Conservation (phyloP, 1,140 invertebrate species). For the Archegozetes longisetosus region DNA sequence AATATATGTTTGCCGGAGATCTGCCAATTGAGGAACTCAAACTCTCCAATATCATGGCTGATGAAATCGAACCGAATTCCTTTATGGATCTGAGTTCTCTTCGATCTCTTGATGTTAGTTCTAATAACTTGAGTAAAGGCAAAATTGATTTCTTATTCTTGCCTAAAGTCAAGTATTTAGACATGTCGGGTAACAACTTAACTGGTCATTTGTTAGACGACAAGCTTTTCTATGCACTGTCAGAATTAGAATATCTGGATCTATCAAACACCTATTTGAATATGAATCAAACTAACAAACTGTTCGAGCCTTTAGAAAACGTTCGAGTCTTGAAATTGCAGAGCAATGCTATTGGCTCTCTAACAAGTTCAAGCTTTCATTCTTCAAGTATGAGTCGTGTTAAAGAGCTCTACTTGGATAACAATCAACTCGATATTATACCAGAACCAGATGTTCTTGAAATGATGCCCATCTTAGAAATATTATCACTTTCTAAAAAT, state of each 20-base stretch:
- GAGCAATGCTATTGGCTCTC: constrained; percentile 43
- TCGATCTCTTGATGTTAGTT: constrained; percentile 48
- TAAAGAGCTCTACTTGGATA: constrained; percentile 51
- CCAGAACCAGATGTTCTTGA: constrained; percentile 52
- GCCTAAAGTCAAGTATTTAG: constrained; percentile 8
- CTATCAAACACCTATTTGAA: constrained; percentile 11
- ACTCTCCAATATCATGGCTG: constrained; percentile 42
- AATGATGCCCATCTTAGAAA: constrained; percentile 50
- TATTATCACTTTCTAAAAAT: constrained; percentile 26
- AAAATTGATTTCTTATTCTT: constrained; percentile 19
- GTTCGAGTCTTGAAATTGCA: constrained; percentile 50
- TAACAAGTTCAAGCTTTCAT: constrained; percentile 32
- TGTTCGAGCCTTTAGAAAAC: constrained; percentile 38
- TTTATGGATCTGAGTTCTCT: constrained; percentile 46
- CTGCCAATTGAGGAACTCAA: constrained; percentile 40
- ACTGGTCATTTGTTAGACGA: too few relatives aligned
- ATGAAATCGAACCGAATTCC: constrained; percentile 41
- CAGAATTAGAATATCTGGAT: not conserved
- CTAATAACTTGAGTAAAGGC: constrained; percentile 44
- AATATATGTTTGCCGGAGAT: constrained; percentile 40
- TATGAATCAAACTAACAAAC: not conserved
- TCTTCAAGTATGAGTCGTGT: constrained; percentile 39
- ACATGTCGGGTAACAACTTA: constrained; percentile 39
- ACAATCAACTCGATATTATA: constrained; percentile 51
- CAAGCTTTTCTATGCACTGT: too few relatives aligned